Percentiles rank a stretch among this genome's conserved stretches.
These are phyloP conservation scores for Halocaridina rubra DNA, from an alignment of 2,888 invertebrate genomes.

Conservation along the genomic window DNA sequence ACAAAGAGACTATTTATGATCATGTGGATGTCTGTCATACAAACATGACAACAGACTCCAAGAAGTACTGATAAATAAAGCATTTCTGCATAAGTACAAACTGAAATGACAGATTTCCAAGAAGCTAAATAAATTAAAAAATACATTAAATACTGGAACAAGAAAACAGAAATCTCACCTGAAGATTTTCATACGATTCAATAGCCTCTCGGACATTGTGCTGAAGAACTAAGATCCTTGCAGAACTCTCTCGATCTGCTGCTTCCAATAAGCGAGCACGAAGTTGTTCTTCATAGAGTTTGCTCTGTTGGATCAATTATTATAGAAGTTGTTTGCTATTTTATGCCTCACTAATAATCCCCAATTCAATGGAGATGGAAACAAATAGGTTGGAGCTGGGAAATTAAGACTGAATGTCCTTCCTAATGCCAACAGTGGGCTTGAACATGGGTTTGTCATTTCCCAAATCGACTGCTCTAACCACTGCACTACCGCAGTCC, in stretches of 20 bases:
- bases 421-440: too few species aligned
- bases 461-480: too few species aligned
- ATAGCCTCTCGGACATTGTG: slow-evolving; percentile 27
- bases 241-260: slow-evolving; percentile 49
- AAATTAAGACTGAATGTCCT: too few species aligned
- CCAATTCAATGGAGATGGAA: too few species aligned
- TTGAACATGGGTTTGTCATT: too few species aligned
- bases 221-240: slow-evolving; percentile 38
- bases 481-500: too few species aligned
- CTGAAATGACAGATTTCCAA: too few species aligned
- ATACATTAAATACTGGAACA: neutral
- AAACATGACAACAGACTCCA: neutral
- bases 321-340: too few species aligned
- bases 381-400: too few species aligned
- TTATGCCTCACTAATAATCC: too few species aligned
- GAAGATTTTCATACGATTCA: slow-evolving; percentile 29
- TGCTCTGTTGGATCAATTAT: too few species aligned
- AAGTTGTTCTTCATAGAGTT: slow-evolving; percentile 47
- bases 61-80: neutral
- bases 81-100: neutral
- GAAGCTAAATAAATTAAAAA: too few species aligned
- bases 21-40: neutral
- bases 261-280: slow-evolving; percentile 43
- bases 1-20: neutral
- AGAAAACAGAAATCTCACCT: slow-evolving; percentile 32